A percentile compares a stretch with the other conserved stretches of the same genome.
These are phyloP conservation scores for Dendrophyllia cribrosa DNA, from an alignment of 64 coral and sea anemone genomes.

Conservation along the genomic window DNA sequence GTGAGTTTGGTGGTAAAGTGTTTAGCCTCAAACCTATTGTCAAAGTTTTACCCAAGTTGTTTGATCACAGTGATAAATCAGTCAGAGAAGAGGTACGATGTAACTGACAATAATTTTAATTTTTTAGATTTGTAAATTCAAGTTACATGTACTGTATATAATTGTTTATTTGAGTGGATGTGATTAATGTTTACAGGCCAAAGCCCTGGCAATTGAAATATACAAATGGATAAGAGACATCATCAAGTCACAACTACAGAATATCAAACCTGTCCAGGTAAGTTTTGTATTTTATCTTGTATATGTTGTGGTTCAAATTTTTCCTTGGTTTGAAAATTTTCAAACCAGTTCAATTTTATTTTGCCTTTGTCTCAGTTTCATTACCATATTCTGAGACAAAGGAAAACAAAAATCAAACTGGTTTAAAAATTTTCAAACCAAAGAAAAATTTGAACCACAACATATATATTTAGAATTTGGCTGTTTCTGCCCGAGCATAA, in stretches of 20 bases:
- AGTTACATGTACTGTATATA: neutral
- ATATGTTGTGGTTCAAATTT: no score
- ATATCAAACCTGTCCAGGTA: slow-evolving; percentile 99
- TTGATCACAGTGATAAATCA: slow-evolving; percentile 97
- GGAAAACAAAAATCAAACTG: no score
- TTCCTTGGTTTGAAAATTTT: no score
- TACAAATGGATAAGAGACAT: slow-evolving; percentile 99
- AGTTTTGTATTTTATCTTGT: neutral
- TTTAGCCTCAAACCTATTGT: slow-evolving; percentile 94
- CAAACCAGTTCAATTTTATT: no score
- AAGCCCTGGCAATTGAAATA: slow-evolving; percentile 91
- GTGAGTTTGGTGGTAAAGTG: slow-evolving; percentile 97
- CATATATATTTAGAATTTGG: no score
- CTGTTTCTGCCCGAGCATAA: no score
- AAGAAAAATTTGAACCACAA: no score
- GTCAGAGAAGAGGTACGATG: slow-evolving; percentile 92
- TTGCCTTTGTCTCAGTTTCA: no score
- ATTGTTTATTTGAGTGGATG: neutral
- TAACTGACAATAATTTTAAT: no score
- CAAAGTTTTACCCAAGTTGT: slow-evolving; percentile 91
- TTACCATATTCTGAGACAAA: no score
- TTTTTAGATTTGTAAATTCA: neutral
- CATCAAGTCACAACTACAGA: slow-evolving; percentile 81
- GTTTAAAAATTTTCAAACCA: no score
- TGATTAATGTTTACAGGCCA: slow-evolving; percentile 66